phyloP scores from a whole-genome alignment of 2,888 invertebrate species.

The Epinotia bilunana region DNA sequence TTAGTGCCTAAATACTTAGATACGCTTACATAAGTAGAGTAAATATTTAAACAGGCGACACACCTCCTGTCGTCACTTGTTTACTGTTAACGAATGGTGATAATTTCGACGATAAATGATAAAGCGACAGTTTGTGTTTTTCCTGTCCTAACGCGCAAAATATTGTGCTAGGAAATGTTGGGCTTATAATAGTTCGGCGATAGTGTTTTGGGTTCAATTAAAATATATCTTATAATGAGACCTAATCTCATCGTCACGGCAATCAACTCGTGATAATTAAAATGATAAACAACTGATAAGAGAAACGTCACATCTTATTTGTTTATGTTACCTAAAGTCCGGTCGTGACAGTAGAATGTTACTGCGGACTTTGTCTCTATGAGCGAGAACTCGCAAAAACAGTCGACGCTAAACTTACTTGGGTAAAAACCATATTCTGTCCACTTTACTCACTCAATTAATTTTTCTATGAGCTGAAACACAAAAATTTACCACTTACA shows the following conservation, averaged over 20 bases:
- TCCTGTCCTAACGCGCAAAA: background rate
- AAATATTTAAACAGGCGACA: constrained; percentile 38
- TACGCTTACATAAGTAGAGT: constrained; percentile 26
- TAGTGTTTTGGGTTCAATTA: background rate
- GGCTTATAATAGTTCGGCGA: constrained; percentile 6
- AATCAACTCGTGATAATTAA: background rate
- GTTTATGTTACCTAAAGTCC: background rate
- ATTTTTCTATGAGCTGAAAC: no score
- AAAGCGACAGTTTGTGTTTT: constrained; percentile 22
- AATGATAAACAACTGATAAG: constrained; percentile 3
- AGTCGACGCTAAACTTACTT: no score
- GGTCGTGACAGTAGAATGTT: background rate
- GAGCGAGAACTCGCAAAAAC: no score
- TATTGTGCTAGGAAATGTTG: constrained; percentile 4
- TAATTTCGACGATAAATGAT: constrained; percentile 35
- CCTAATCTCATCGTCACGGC: background rate
- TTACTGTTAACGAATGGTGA: constrained; percentile 35
- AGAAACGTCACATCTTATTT: no score
- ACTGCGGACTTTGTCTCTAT: no score
- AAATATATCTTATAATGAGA: no score
- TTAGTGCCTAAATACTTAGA: background rate
- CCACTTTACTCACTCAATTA: no score
- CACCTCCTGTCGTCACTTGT: constrained; percentile 44
- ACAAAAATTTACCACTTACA: no score
- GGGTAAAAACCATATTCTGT: no score